These are phyloP conservation scores for Dicyrtoma fusca DNA, from an alignment of 2,888 invertebrate genomes.

Conservation along the genomic window DNA sequence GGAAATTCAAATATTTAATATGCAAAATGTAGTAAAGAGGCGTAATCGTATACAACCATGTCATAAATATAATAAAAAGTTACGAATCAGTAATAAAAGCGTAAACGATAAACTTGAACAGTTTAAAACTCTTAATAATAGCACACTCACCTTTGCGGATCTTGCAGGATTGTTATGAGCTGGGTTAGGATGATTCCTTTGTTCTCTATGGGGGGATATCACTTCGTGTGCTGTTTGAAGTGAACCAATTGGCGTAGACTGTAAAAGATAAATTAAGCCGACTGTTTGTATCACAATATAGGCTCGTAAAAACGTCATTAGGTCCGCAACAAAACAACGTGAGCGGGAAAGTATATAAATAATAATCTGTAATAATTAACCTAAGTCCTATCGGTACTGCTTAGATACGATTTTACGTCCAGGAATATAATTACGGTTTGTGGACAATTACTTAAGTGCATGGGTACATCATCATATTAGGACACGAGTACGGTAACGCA, in stretches of 20 bases:
- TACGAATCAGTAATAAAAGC: neutral
- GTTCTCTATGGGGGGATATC: constrained; percentile 86
- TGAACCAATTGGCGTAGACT: constrained; percentile 92
- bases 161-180: constrained; percentile 54
- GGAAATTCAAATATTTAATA: no score
- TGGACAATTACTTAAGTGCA: no score
- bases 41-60: neutral
- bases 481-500: no score
- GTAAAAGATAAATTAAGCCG: constrained; percentile 60
- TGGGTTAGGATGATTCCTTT: constrained; percentile 55
- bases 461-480: no score
- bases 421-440: no score
- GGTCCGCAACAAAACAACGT: constrained; percentile 5
- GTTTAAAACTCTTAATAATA: constrained; percentile 1
- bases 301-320: neutral
- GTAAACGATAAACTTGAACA: neutral
- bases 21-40: no score
- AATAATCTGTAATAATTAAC: neutral
- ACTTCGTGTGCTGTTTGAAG: constrained; percentile 89
- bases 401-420: no score
- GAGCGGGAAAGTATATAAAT: neutral
- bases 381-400: no score
- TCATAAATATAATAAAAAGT: constrained; percentile 8
- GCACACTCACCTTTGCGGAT: constrained; percentile 52
- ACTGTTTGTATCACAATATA: neutral